phyloP scores from a whole-genome alignment of 1,140 invertebrate genomes.

The Stegodyphus dumicola region DNA sequence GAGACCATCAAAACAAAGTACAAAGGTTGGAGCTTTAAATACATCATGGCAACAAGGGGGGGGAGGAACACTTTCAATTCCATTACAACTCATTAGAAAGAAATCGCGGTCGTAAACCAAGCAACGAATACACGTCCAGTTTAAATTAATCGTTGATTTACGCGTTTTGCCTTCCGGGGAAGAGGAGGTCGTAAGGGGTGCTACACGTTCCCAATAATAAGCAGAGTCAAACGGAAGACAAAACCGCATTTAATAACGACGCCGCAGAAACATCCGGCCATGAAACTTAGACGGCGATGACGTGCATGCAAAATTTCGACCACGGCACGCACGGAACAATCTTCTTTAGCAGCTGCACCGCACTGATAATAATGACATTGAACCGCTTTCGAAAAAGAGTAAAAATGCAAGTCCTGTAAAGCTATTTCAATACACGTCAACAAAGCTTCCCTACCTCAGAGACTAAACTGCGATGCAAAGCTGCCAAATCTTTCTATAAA shows the following conservation, averaged over 20 bases:
- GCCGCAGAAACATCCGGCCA: conserved; percentile 15
- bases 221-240: neutral
- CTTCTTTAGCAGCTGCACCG: conserved; percentile 5
- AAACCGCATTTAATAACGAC: neutral
- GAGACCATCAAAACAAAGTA: no score
- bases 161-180: neutral
- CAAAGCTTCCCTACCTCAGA: no score
- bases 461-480: no score
- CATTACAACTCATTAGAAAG: neutral
- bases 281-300: neutral
- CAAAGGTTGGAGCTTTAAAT: no score
- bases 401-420: neutral
- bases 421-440: no score
- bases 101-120: no score
- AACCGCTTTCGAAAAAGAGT: neutral
- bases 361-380: neutral
- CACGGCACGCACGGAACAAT: neutral
- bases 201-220: conserved; percentile 19
- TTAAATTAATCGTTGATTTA: neutral
- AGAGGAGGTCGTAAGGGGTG: neutral
- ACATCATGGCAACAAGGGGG: no score
- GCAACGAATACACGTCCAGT: no score
- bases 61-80: no score
- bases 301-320: conserved; percentile 30
- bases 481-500: no score